Conservation (phyloP, 2,113 vertebrate species). For the Eurystomus gularis region DNA sequence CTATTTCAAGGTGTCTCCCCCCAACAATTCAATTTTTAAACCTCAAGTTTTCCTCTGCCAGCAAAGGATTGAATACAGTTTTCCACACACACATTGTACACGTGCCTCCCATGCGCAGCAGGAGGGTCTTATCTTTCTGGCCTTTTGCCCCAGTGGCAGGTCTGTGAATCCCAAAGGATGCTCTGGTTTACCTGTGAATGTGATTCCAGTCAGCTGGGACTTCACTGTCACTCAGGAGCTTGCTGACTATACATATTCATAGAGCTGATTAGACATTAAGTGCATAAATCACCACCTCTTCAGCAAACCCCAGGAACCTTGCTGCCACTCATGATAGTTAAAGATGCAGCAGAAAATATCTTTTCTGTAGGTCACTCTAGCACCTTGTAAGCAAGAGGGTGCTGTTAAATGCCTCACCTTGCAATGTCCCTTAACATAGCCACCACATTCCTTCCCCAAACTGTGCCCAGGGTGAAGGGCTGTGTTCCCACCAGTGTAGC, state of each 20-base stretch:
- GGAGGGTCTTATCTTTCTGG: background rate
- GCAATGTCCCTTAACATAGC: background rate
- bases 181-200: background rate
- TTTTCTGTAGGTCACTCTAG: background rate
- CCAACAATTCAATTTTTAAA: background rate
- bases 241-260: slow-evolving; percentile 70
- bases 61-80: background rate
- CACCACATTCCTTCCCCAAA: background rate
- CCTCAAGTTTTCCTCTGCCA: background rate
- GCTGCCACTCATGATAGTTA: background rate
- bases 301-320: slow-evolving; percentile 24
- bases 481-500: background rate
- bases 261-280: slow-evolving; percentile 66
- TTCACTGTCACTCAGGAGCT: slow-evolving; percentile 32
- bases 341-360: background rate
- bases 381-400: background rate
- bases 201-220: background rate
- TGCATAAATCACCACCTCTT: slow-evolving; percentile 55
- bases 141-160: background rate
- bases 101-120: background rate
- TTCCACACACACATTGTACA: background rate
- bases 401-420: background rate
- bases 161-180: background rate
- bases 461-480: background rate
- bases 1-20: background rate